A percentile compares a stretch with the other conserved stretches of the same genome.
phyloP scores from a whole-genome alignment of 2,888 invertebrate genomes.

The Leptinotarsa juncta region DNA sequence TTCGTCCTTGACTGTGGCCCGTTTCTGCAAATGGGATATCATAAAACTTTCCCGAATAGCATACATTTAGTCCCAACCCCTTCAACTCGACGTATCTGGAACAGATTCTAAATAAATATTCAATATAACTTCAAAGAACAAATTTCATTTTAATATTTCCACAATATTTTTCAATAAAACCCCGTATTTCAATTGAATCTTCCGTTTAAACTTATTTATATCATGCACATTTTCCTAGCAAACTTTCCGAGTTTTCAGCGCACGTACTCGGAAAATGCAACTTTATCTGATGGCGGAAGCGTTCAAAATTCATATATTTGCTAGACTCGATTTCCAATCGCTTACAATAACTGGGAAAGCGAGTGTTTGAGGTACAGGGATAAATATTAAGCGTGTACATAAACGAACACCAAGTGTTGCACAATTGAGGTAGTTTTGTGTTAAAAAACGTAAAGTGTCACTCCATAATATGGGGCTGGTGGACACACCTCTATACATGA shows the following conservation, averaged over 20 bases:
- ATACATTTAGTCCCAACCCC: not conserved
- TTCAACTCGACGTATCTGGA: slow-evolving; percentile 24
- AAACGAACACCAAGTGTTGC: not conserved
- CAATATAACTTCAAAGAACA: slow-evolving; percentile 35
- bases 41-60: slow-evolving; percentile 11
- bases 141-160: slow-evolving; percentile 37
- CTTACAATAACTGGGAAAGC: slow-evolving; percentile 26
- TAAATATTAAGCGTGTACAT: not conserved
- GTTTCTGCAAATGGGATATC: not conserved
- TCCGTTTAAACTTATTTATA: slow-evolving; percentile 36
- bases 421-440: not conserved
- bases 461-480: no score
- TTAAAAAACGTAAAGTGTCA: no score
- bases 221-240: slow-evolving; percentile 33
- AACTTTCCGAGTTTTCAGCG: slow-evolving; percentile 34
- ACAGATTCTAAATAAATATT: slow-evolving; percentile 37
- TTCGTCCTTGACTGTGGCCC: slow-evolving; percentile 7
- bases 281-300: slow-evolving; percentile 33
- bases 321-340: slow-evolving; percentile 30
- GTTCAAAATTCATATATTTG: slow-evolving; percentile 36
- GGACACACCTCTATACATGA: no score
- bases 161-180: slow-evolving; percentile 38
- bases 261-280: slow-evolving; percentile 24
- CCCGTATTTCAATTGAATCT: slow-evolving; percentile 24
- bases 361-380: slow-evolving; percentile 7